Percentiles rank a stretch among this genome's conserved stretches.
These are phyloP conservation scores for Arenicola marina DNA, from an alignment of 2,888 invertebrate genomes.

Conservation along the genomic window DNA sequence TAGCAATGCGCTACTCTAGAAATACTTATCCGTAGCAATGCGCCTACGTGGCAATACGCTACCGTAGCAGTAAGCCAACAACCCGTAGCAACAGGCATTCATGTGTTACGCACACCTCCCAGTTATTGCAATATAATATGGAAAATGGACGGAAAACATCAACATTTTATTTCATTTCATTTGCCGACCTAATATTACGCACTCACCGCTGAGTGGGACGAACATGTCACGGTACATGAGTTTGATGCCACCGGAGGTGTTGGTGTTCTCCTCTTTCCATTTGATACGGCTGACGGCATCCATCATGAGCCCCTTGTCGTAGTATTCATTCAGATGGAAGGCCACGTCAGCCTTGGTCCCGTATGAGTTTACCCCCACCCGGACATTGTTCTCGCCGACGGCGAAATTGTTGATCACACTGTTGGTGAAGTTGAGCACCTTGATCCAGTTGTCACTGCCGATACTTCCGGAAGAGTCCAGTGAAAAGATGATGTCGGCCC, in stretches of 20 bases:
- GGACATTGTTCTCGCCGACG: conserved; percentile 14
- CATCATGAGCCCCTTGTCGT: conserved; percentile 4
- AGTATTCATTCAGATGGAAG: conserved; percentile 22
- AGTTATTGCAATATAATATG: no score
- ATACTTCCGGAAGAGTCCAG: conserved; percentile 31
- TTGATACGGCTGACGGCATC: conserved; percentile 11
- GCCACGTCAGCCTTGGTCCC: conserved; percentile 18
- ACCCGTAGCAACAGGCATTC: no score
- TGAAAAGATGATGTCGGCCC: conserved; percentile 22
- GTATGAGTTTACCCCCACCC: conserved; percentile 23
- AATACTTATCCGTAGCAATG: no score
- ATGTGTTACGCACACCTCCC: no score
- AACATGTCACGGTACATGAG: conserved; percentile 45
- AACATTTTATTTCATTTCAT: no score
- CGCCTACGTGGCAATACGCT: no score
- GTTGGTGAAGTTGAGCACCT: conserved; percentile 13
- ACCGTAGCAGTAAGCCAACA: no score
- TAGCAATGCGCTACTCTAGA: no score
- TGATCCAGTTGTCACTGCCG: conserved; percentile 8
- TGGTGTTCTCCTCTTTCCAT: conserved; percentile 23
- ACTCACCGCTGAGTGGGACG: no score
- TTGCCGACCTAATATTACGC: no score
- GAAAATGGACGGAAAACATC: no score
- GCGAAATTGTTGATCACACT: conserved; percentile 14
- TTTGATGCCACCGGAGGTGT: conserved; percentile 21